phyloP scores from a whole-genome alignment of 2,888 invertebrate species.

The Cosmia trapezina region DNA sequence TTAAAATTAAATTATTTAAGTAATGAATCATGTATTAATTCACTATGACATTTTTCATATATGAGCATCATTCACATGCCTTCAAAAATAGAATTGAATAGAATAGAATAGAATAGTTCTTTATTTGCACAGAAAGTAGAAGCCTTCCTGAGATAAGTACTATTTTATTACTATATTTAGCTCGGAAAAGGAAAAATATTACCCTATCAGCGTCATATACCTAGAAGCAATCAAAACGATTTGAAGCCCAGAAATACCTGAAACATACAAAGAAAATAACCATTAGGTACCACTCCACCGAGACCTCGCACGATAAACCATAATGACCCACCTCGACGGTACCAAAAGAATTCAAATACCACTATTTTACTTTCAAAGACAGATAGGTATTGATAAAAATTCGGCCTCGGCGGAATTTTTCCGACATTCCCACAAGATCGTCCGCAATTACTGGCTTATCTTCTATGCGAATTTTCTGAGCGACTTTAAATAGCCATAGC shows the following conservation, averaged over 20 bases:
- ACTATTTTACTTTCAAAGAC: constrained; percentile 68
- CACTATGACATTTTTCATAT: background rate
- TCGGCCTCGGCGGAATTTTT: constrained; percentile 69
- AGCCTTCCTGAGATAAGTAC: background rate
- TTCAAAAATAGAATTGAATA: no score
- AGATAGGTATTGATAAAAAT: constrained; percentile 73
- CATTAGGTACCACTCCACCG: constrained; percentile 17
- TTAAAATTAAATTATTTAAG: no score
- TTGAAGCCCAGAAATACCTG: background rate
- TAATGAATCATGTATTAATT: no score
- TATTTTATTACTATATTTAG: background rate
- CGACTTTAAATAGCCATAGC: constrained; percentile 86
- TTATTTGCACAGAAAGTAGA: no score
- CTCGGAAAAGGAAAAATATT: no score
- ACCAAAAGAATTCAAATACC: constrained; percentile 64
- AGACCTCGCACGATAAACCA: constrained; percentile 35
- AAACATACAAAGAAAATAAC: constrained; percentile 24
- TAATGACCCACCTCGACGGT: constrained; percentile 50
- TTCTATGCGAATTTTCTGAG: constrained; percentile 84
- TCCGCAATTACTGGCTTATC: constrained; percentile 84
- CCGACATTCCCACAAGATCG: constrained; percentile 79
- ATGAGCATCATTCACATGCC: background rate
- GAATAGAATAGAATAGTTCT: no score
- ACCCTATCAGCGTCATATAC: no score
- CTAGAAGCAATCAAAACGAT: background rate